These are phyloP conservation scores for Hoplodrina ambigua DNA, from an alignment of 2,888 invertebrate species.

Conservation along the genomic window DNA sequence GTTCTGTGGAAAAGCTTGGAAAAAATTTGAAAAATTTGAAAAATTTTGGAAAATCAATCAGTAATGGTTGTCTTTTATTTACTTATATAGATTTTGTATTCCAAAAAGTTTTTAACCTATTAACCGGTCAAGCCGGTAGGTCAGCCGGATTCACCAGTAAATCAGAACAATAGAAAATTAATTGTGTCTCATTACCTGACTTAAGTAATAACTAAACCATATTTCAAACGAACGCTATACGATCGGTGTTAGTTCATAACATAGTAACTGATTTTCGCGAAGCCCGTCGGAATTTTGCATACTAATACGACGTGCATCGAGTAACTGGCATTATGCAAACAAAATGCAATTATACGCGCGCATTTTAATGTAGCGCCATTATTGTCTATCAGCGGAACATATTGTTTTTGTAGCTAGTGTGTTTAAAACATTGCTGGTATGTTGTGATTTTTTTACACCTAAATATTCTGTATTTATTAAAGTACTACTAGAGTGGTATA, in stretches of 20 bases:
- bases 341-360: constrained; percentile 48
- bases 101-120: too few species aligned
- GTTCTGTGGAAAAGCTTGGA: too few species aligned
- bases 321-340: constrained; percentile 50
- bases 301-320: constrained; percentile 43
- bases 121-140: too few species aligned
- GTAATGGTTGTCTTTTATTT: too few species aligned
- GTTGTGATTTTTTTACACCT: neutral
- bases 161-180: too few species aligned
- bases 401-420: constrained; percentile 4
- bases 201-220: neutral
- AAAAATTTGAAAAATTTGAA: too few species aligned
- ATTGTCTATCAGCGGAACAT: constrained; percentile 6
- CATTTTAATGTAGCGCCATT: constrained; percentile 28
- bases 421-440: neutral
- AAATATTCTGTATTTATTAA: neutral
- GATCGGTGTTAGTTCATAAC: constrained; percentile 13
- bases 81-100: too few species aligned
- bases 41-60: too few species aligned
- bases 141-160: too few species aligned
- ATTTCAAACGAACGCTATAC: constrained; percentile 2
- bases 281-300: constrained; percentile 46
- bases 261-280: constrained; percentile 22
- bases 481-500: too few species aligned
- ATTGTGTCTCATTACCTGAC: too few species aligned